Evolutionary conservation across 1,140 invertebrate genomes (phyloP).

Genomic region (Bactericera cockerelli): DNA sequence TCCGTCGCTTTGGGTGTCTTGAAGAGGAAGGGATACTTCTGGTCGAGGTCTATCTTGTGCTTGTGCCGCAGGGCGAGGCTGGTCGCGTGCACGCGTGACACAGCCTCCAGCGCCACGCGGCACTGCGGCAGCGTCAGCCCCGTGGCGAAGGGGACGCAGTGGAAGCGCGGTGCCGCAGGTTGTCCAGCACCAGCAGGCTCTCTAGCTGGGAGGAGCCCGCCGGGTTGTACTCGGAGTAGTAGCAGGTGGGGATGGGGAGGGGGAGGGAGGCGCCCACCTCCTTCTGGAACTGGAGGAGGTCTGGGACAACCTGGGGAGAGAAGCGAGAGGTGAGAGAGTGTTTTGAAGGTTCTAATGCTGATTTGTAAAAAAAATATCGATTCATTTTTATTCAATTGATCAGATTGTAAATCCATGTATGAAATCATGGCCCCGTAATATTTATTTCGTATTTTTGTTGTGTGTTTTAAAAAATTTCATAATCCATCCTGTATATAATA

Average conservation of each 20-base stretch:
- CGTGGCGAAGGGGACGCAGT: slow-evolving; percentile 43
- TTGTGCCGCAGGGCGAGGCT: slow-evolving; percentile 47
- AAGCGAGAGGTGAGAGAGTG: too few species aligned
- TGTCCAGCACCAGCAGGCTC: slow-evolving; percentile 46
- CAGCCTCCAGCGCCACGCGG: slow-evolving; percentile 45
- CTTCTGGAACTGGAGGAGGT: slow-evolving; percentile 38
- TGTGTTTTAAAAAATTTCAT: too few species aligned
- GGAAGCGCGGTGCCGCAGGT: slow-evolving; percentile 37
- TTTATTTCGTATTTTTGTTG: too few species aligned
- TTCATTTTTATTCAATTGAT: too few species aligned
- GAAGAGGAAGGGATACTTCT: slow-evolving; percentile 54
- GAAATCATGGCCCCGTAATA: too few species aligned
- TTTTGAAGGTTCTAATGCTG: too few species aligned
- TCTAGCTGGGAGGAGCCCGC: slow-evolving; percentile 32
- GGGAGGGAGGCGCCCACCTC: slow-evolving; percentile 20
- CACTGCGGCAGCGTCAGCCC: slow-evolving; percentile 48
- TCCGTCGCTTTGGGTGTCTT: slow-evolving; percentile 55
- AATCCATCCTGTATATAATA: too few species aligned
- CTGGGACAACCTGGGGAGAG: slow-evolving; percentile 41
- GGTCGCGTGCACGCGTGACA: slow-evolving; percentile 51
- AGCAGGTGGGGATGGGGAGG: slow-evolving; percentile 42
- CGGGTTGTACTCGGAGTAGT: slow-evolving; percentile 42
- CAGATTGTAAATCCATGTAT: too few species aligned
- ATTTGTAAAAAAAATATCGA: too few species aligned
- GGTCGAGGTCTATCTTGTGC: slow-evolving; percentile 38